phyloP scores from a whole-genome alignment of 2,113 vertebrate genomes.

The Malaclemys terrapin region DNA sequence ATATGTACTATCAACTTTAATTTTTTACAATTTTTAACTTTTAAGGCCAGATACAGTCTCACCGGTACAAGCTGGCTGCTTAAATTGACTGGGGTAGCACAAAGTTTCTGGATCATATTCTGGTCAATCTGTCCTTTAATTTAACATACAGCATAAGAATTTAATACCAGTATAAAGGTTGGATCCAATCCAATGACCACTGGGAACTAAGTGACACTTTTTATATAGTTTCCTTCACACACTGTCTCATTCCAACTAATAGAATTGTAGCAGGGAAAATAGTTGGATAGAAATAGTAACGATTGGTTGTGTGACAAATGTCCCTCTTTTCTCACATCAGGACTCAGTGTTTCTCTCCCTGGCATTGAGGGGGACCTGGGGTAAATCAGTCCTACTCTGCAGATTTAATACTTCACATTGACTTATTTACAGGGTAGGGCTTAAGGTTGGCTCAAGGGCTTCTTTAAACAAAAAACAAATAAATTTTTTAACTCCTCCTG shows the following conservation, averaged over 20 bases:
- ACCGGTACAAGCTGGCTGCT: neutral
- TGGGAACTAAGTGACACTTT: neutral
- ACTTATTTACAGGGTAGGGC: too few relatives aligned
- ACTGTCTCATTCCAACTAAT: neutral
- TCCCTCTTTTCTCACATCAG: too few relatives aligned
- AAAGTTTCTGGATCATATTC: neutral
- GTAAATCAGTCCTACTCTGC: too few relatives aligned
- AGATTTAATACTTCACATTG: too few relatives aligned
- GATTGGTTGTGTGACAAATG: neutral
- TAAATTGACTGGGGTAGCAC: neutral
- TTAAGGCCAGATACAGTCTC: neutral
- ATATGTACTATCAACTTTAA: neutral
- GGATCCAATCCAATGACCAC: neutral
- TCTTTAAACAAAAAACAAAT: too few relatives aligned
- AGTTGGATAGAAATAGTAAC: neutral
- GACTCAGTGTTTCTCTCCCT: too few relatives aligned
- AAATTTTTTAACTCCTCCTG: too few relatives aligned
- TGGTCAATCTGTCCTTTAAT: neutral
- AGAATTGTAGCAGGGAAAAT: neutral
- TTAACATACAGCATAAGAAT: neutral
- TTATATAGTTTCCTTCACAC: neutral
- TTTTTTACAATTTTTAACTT: neutral
- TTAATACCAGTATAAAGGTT: neutral
- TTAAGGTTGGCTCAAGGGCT: too few relatives aligned
- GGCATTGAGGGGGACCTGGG: too few relatives aligned